Base-by-base conservation (phyloP, 2,888 invertebrate species). In the Drosophila infuscata region DNA sequence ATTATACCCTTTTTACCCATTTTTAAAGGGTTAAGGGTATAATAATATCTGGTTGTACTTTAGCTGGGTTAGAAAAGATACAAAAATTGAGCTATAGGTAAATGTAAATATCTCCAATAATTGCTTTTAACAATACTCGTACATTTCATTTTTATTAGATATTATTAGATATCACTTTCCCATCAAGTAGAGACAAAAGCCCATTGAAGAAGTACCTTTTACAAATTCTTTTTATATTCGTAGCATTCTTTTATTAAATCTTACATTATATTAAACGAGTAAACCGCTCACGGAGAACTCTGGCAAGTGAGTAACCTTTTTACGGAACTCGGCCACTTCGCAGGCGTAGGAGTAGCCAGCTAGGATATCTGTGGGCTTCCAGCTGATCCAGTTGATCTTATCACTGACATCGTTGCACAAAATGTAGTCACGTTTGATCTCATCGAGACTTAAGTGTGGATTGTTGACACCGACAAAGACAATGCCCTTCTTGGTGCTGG, bases 401-500 rank as follows among this genome's bases (percentile, higher is more conserved):
- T 92, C 81, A 74, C 95, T 94, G n/a, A 95, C 85, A 87, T 94
- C 93, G 1, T 74, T 54, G 64, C 92, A 92, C 17, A 92, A 58
- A 25, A 92, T 70, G 17, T 92, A 92, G 43, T 92, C 88, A 0
- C 81, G 79, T 32, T 88, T 65, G 49, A 92, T 92, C 66, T 92
- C 82, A 3, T 70, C 82, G 7, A 91, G 63, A 4, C 87, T 86
- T 65, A 89, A 57, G 67, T 92, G 86, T 0, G 92, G 91, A 76
- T 92, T 92, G 65, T 92, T 92, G 0, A 91, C 91, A 8, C 94
- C 94, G 17, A 95, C 81, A 51, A 95, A 92, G 9, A 94, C 95
- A 25, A 94, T 91, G 1, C 94, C 95, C 29, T 91, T 87, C 20
- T 91, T 83, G 1, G 85, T 91, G 2, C 71, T 73, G 2, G 93